These are phyloP conservation scores for Muscicapa comitata DNA, from an alignment of 2,797 vertebrate genomes.

Conservation along the genomic window DNA sequence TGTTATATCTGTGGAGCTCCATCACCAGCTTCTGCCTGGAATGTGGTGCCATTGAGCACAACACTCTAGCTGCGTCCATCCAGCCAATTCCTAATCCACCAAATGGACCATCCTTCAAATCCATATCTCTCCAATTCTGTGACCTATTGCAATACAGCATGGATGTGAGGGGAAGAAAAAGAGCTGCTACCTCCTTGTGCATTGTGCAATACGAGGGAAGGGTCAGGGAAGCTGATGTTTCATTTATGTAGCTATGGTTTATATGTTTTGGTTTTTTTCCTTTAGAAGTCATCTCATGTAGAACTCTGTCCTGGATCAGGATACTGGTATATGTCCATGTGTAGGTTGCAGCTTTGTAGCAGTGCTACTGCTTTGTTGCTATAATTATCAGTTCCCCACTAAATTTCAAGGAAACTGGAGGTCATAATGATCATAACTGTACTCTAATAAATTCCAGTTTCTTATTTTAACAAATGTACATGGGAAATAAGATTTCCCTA, in stretches of 20 bases:
- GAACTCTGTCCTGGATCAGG: background rate
- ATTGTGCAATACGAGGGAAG: background rate
- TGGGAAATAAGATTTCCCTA: background rate
- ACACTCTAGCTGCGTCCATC: background rate
- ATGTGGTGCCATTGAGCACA: accelerated
- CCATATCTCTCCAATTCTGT: background rate
- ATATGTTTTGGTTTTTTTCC: background rate
- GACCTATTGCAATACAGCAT: background rate
- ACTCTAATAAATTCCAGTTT: background rate
- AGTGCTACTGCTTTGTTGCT: background rate
- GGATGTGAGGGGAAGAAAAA: background rate
- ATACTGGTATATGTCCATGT: no score
- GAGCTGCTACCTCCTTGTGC: background rate
- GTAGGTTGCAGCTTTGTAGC: background rate
- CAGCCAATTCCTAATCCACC: background rate
- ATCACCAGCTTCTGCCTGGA: background rate
- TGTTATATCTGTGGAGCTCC: background rate
- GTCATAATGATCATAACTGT: background rate
- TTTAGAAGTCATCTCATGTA: background rate
- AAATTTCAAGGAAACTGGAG: background rate
- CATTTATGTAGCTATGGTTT: background rate
- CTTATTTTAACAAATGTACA: background rate
- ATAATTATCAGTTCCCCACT: background rate
- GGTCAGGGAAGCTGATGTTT: background rate
- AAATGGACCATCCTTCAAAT: background rate